phyloP scores from a whole-genome alignment of 2,888 invertebrate species.

The Hedya salicella region DNA sequence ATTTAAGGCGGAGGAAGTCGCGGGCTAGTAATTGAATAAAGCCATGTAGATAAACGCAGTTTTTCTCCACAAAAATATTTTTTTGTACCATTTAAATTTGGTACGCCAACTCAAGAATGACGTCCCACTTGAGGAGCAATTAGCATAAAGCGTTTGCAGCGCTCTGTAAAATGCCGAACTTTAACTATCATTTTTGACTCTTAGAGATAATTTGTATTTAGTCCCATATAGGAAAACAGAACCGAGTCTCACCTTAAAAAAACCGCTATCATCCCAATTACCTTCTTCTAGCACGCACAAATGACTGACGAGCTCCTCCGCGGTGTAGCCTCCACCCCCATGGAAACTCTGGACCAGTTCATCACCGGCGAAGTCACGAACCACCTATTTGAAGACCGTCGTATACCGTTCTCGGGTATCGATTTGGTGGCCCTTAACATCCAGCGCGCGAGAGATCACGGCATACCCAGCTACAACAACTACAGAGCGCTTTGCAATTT shows the following conservation, averaged over 20 bases:
- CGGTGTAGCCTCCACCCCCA: conserved; percentile 94
- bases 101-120: too few species aligned
- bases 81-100: too few species aligned
- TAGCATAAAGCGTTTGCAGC: too few species aligned
- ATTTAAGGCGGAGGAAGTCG: too few species aligned
- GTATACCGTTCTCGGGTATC: conserved; percentile 95
- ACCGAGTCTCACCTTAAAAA: not conserved
- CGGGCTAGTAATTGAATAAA: too few species aligned
- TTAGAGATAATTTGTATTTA: too few species aligned
- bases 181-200: too few species aligned
- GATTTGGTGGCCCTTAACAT: conserved; percentile 96
- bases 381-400: conserved; percentile 95
- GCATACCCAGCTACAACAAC: conserved; percentile 94
- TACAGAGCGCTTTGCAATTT: conserved; percentile 96
- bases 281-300: conserved; percentile 81
- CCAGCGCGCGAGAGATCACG: conserved; percentile 95
- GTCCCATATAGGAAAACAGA: too few species aligned
- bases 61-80: too few species aligned
- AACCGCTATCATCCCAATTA: not conserved
- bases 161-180: too few species aligned
- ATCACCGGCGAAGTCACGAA: conserved; percentile 97
- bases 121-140: too few species aligned
- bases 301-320: conserved; percentile 94
- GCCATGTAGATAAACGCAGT: too few species aligned
- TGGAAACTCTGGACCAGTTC: conserved; percentile 97